A percentile compares a stretch with the other conserved stretches of the same genome.
Evolutionary conservation across 2,113 vertebrate species (phyloP).

Genomic region (Platysternon megacephalum): DNA sequence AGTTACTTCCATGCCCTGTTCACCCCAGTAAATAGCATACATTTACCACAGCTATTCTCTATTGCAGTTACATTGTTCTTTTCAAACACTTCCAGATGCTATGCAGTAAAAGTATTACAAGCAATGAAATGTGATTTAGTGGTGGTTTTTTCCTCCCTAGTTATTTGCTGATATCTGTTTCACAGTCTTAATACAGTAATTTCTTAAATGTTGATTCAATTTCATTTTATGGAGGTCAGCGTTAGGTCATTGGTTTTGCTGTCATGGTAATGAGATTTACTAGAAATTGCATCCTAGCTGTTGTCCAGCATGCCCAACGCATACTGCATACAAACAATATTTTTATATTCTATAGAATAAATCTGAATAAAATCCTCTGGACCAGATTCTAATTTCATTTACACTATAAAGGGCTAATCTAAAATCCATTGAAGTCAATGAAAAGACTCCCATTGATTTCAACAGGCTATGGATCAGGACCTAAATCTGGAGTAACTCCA

Average conservation of each 20-base stretch:
- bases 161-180: not conserved
- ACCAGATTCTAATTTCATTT: not conserved
- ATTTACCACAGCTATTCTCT: not conserved
- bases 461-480: not conserved
- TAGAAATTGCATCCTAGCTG: not conserved
- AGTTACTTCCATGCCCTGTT: not conserved
- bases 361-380: not conserved
- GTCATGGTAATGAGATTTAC: not conserved
- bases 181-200: constrained; percentile 10
- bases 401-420: not conserved
- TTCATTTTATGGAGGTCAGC: not conserved
- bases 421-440: not conserved
- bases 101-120: not conserved
- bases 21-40: not conserved
- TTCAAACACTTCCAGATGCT: not conserved
- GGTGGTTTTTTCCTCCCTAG: not conserved
- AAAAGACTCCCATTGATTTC: not conserved
- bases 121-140: not conserved
- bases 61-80: not conserved
- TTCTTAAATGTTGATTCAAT: not conserved
- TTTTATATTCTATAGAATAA: not conserved
- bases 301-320: not conserved
- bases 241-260: not conserved
- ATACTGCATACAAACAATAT: not conserved
- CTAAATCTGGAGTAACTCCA: not conserved